phyloP scores from a whole-genome alignment of 2,888 invertebrate genomes.

The Dasypogon diadema region DNA sequence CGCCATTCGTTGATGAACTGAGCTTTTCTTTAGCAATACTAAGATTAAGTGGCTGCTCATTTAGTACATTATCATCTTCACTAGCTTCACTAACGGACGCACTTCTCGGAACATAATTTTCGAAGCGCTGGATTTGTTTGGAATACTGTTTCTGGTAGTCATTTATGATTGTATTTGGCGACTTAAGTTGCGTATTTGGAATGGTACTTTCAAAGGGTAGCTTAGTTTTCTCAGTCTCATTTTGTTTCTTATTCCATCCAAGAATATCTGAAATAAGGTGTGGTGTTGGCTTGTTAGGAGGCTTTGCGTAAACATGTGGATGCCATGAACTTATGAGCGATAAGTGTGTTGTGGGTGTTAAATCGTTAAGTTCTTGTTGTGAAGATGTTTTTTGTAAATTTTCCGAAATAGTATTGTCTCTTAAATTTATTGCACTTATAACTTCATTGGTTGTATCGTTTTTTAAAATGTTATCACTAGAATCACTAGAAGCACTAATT shows the following conservation, averaged over 20 bases:
- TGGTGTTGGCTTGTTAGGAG: slow-evolving; percentile 85
- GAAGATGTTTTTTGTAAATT: neutral
- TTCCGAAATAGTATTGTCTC: neutral
- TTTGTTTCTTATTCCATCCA: slow-evolving; percentile 70
- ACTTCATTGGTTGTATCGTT: slow-evolving; percentile 12
- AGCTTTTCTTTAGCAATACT: slow-evolving; percentile 66
- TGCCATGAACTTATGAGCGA: slow-evolving; percentile 76
- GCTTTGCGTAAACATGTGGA: slow-evolving; percentile 88
- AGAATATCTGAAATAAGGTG: slow-evolving; percentile 90
- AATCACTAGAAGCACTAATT: slow-evolving; percentile 3
- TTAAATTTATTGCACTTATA: slow-evolving; percentile 16
- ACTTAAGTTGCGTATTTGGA: slow-evolving; percentile 59
- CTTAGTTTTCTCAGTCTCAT: slow-evolving; percentile 38
- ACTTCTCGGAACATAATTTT: slow-evolving; percentile 55
- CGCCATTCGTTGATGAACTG: slow-evolving; percentile 63
- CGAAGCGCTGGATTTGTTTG: slow-evolving; percentile 60
- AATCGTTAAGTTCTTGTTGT: slow-evolving; percentile 4
- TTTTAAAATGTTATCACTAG: neutral
- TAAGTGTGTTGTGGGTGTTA: slow-evolving; percentile 24
- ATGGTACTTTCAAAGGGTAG: slow-evolving; percentile 28
- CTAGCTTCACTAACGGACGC: slow-evolving; percentile 68
- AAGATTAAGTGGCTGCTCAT: slow-evolving; percentile 73
- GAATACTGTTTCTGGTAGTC: slow-evolving; percentile 64
- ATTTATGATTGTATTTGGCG: slow-evolving; percentile 66
- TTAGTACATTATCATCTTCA: slow-evolving; percentile 67